phyloP scores from a whole-genome alignment of 2,113 vertebrate species.

The Phasianus colchicus region DNA sequence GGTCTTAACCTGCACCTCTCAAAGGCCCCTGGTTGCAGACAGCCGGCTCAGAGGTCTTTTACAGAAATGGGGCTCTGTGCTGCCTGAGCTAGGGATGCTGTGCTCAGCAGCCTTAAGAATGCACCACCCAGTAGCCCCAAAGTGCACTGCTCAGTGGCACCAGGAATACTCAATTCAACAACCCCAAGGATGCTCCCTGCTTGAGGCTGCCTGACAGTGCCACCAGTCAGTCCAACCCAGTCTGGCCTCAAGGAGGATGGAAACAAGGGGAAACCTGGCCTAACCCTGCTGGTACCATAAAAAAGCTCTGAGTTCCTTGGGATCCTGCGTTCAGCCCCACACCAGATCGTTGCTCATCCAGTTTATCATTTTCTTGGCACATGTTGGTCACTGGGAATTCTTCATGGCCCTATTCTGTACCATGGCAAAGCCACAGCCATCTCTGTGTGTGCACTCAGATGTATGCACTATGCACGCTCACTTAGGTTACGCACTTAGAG shows the following conservation, averaged over 20 bases:
- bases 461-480: accelerated
- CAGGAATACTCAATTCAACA: neutral
- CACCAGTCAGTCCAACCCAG: neutral
- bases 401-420: neutral
- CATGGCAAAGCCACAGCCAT: neutral
- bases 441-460: neutral
- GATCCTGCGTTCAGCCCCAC: neutral
- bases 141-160: neutral
- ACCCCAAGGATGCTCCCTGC: neutral
- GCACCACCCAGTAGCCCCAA: neutral
- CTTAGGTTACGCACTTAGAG: accelerated
- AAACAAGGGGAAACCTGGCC: neutral
- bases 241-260: neutral
- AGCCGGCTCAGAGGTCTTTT: neutral
- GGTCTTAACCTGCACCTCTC: neutral
- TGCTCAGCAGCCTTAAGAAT: neutral
- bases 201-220: neutral
- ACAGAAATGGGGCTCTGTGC: accelerated
- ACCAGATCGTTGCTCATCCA: accelerated
- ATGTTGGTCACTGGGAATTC: neutral
- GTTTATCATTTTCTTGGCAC: accelerated
- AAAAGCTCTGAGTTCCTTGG: neutral
- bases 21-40: neutral
- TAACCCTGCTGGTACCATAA: neutral
- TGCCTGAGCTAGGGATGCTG: neutral